Evolutionary conservation across 2,797 vertebrate species (phyloP), one percentile per base, ranked within the genome.

Genomic region (Fundulus diaphanus): DNA sequence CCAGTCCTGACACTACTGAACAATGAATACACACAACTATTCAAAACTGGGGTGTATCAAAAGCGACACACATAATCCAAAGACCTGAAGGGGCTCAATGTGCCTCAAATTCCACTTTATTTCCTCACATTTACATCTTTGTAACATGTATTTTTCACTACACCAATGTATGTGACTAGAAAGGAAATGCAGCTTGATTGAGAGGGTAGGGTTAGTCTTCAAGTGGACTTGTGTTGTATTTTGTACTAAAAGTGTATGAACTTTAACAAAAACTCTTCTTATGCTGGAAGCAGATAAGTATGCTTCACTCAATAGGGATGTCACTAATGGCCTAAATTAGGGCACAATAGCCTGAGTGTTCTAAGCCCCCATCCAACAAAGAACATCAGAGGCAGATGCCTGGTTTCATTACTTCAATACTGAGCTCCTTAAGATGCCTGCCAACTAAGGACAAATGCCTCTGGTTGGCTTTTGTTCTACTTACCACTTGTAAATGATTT

Each of bases 401-500:
- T 49, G 40, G 37, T 77, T 75, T 74, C 12, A 33, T 42, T 18
- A 13, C 52, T 59, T 31, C 35, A 54, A 40, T 24, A 4, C 27
- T 52, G 13, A 77, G 15, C 63, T 72, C 22, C 37, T 52, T 72
- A 72, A 54, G 24, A 44, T 22, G 3, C 48, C 65, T 63, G 16
- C 22, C 56, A 9, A 12, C 70, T 66, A 11, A 72, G 54, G 24
- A 7, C 15, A 63, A 83, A 33, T 7, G 1, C 44, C 63, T 73
- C 72, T 70, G n/a, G 61, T 40, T 52, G 13, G 16, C 70, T 78
- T 24, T 29, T 66, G 37, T 35, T 70, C 27, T 27, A 42, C 72
- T 68, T 66, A 22, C 40, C 61, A 42, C 22, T 63, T 3, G 3
- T 31, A 59, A 59, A 54, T 59, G 46, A 46, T 77, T 81, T 69